Evolutionary conservation across 2,113 vertebrate genomes (phyloP), one percentile per base, ranked within the genome.

Genomic region (Phodopus roborovskii): DNA sequence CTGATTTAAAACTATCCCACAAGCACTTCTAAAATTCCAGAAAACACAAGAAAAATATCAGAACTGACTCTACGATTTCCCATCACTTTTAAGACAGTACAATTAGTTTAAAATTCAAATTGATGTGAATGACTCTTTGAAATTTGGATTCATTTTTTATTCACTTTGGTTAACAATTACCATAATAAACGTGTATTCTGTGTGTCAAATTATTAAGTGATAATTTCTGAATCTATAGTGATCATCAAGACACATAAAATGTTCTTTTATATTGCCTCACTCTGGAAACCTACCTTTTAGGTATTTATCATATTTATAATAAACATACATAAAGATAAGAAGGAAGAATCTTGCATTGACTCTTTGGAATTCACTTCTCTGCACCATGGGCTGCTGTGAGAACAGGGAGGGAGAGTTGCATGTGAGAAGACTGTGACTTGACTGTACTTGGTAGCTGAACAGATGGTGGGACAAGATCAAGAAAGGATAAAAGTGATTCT

Each of bases 11-110:
- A 89, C 20, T 42, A 75, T 62, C n/a, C 24, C 7, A 39, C 33
- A 56, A 39, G 83, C 30, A 53, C 30, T 39, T n/a, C 19, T 70
- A 74, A 75, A 71, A 64, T 79, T 70, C 16, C 33, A 85, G 26
- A 79, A 94, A 90, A 81, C 20, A 68, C 19, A 87, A 87, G 28
- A 75, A 94, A 94, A 90, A 62, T 74, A 19, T 91, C 60, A 81
- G 16, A 56, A 30, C 11, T n/a, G 24, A 58, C 13, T 2, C 24
- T 82, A 70, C 74, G 73, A 33, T 33, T 94, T 88, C 33, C 22
- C 84, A 12, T 13, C n/a, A 66, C 36, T 48, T 88, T 60, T 83
- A 79, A 33, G 16, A 58, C 5, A 62, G 11, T 33, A n/a, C 15
- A 64, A 20, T 84, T 42, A 56, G 10, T 91, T 53, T 53, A 70